Evolutionary conservation across 2,113 vertebrate genomes (phyloP).

Genomic region (Bufo gargarizans): DNA sequence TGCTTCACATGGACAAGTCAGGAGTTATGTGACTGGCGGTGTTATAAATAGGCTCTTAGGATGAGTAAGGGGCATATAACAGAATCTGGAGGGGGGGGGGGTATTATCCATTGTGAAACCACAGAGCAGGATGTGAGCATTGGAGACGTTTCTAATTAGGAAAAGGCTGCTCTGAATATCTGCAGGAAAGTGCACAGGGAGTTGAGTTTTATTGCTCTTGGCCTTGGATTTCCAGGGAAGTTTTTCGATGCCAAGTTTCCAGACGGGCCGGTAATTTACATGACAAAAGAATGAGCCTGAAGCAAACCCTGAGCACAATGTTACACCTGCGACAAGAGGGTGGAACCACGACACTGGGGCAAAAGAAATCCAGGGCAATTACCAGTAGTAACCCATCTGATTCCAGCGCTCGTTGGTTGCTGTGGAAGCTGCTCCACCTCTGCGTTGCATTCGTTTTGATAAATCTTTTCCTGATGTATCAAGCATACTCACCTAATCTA

Average conservation of each 20-base stretch:
- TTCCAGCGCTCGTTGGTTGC: no score
- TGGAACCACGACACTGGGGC: neutral
- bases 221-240: slow-evolving; percentile 57
- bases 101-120: neutral
- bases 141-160: slow-evolving; percentile 63
- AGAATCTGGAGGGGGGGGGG: slow-evolving; percentile 17
- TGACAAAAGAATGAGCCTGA: slow-evolving; percentile 63
- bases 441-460: no score
- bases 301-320: slow-evolving; percentile 59
- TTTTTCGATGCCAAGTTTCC: slow-evolving; percentile 66
- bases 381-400: no score
- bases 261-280: slow-evolving; percentile 62
- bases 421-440: no score
- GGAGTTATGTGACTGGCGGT: slow-evolving; percentile 35
- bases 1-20: slow-evolving; percentile 3
- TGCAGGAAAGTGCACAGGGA: slow-evolving; percentile 60
- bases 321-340: slow-evolving; percentile 55
- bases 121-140: slow-evolving; percentile 53
- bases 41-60: slow-evolving; percentile 24
- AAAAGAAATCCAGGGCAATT: neutral
- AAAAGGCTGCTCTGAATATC: slow-evolving; percentile 62
- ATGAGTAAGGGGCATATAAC: slow-evolving; percentile 13
- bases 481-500: no score
- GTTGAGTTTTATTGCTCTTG: slow-evolving; percentile 69
- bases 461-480: no score